Conservation (phyloP, 2,797 vertebrate genomes). For the Mus caroli region DNA sequence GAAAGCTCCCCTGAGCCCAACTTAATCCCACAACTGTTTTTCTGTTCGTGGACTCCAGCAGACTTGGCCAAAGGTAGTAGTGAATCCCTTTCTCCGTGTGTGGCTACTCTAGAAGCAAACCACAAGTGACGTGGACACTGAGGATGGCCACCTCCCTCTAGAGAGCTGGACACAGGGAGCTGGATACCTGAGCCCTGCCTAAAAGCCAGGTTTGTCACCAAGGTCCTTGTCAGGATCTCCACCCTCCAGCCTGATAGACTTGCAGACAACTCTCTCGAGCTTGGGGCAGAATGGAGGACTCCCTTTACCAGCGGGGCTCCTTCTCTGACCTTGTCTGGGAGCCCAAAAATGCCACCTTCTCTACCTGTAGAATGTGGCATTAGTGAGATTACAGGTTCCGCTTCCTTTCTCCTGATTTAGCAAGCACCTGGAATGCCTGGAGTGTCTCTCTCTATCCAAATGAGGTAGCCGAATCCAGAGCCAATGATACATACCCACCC, state of each 20-base stretch:
- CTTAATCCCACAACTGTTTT: background rate
- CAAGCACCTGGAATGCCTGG: background rate
- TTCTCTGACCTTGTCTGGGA: background rate
- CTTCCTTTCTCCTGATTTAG: background rate
- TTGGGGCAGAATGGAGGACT: background rate
- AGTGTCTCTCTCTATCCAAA: background rate
- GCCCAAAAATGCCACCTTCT: background rate
- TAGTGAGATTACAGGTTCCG: background rate
- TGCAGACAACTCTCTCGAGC: background rate
- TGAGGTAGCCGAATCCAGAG: background rate
- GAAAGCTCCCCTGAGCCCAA: background rate
- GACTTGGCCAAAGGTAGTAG: background rate
- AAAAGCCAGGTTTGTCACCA: background rate
- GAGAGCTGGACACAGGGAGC: background rate
- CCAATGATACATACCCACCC: background rate
- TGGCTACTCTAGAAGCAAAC: background rate
- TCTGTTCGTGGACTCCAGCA: background rate
- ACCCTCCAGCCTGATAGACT: background rate
- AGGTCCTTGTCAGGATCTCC: background rate
- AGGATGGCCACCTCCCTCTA: accelerated
- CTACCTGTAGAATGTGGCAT: background rate
- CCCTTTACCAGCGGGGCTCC: background rate
- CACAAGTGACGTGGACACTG: accelerated
- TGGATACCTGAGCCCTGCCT: background rate
- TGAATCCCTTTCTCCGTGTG: background rate